Base-by-base conservation (phyloP, 1,140 invertebrate species). In the Zaprionus kolodkinae region DNA sequence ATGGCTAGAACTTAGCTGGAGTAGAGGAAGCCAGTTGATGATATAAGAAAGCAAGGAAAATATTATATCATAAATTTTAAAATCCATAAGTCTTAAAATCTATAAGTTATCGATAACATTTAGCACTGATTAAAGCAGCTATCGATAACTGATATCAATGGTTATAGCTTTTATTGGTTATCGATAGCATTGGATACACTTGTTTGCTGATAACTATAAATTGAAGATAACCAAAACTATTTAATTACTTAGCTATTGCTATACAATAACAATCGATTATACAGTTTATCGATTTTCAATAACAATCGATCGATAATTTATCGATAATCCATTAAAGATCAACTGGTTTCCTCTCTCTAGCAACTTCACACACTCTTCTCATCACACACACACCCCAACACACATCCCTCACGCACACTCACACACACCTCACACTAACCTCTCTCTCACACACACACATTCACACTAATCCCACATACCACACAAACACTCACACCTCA, bases 381-480 rank as follows among this genome's bases (percentile, higher is more conserved):
- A 50, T 17, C 15, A 50, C 55, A 66, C 52, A 68, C 54, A 60
- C 40, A 40, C 43, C 40, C 17, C 40, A 25, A 10, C 36, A 35
- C 25, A 40, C 45, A 15, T 45, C 4, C 36, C 68, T 15, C 56
- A 43, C 33, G 21, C 65, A 56, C 72, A 69, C 56, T n/a, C n/a
- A 40, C 30, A 40, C 65, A 62, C 72, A 69, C 36, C 12, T 25
- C 40, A 45, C 40, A 45, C 40, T 45, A 15, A 45, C 27, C 25
- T 30, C 27, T 7, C 52, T 27, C 52, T 5, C 57, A 68, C 36
- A 68, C 54, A 60, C 54, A 60, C 40, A 54, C 43, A 15, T 17
- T 15, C 9, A 21, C 35, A 35, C 21, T 40, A 40, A 38, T 35
- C 17, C 17, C 60, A 45, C 50, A 48, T 50, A 48, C 35, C 36